A percentile compares a stretch with the other conserved stretches of the same genome.
These are phyloP conservation scores for Nomada lathburiana DNA, from an alignment of 2,888 invertebrate genomes.

Conservation along the genomic window DNA sequence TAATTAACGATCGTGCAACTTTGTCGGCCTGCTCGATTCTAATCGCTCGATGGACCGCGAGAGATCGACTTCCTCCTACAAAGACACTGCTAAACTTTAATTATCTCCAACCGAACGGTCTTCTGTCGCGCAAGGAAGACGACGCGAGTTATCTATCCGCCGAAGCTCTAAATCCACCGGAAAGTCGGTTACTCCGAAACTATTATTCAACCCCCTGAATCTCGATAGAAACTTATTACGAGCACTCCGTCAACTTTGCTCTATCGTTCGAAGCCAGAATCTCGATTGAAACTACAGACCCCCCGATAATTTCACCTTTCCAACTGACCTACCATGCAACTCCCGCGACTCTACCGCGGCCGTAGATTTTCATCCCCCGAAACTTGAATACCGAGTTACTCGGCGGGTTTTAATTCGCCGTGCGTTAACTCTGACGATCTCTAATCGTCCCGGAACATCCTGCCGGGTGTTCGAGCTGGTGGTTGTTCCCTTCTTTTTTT, in stretches of 20 bases:
- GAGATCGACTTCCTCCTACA: too few species aligned
- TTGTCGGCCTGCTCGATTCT: background rate
- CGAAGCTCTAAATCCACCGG: background rate
- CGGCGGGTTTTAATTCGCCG: background rate
- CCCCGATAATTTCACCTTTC: background rate
- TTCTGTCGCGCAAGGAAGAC: too few species aligned
- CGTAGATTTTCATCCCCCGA: background rate
- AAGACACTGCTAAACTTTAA: background rate
- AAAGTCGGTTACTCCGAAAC: background rate
- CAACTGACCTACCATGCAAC: background rate
- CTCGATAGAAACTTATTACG: conserved; percentile 12
- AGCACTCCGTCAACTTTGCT: background rate
- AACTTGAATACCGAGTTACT: background rate
- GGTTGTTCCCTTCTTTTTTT: conserved; percentile 11
- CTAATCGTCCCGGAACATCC: conserved; percentile 51
- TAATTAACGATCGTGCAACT: conserved; percentile 3
- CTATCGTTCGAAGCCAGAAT: background rate
- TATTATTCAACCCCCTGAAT: background rate
- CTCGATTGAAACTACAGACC: conserved; percentile 3
- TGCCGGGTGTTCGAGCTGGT: conserved; percentile 48
- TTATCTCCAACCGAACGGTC: background rate
- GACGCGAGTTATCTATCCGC: background rate
- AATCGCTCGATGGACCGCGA: background rate
- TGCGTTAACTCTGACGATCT: conserved; percentile 33
- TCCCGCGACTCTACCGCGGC: background rate